phyloP scores from a whole-genome alignment of 2,113 vertebrate genomes.

The Raja brachyura region DNA sequence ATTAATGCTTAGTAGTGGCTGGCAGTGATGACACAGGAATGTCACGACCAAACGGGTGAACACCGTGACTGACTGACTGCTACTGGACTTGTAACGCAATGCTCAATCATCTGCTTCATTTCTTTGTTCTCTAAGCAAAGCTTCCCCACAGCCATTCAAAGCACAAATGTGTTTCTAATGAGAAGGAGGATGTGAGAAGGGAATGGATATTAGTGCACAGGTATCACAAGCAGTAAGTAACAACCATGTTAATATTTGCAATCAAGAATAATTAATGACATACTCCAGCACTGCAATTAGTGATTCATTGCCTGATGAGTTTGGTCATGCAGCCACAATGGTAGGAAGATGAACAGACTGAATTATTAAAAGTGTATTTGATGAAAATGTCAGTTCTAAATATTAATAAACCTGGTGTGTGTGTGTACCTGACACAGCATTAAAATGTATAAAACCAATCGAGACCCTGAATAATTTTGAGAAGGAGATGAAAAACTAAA shows the following conservation, averaged over 20 bases:
- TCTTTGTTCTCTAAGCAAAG: background rate
- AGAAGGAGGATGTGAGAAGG: background rate
- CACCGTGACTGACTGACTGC: background rate
- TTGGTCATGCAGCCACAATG: background rate
- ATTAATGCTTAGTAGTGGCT: background rate
- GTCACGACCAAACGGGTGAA: background rate
- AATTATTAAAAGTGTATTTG: background rate
- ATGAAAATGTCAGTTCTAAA: background rate
- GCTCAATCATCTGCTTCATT: background rate
- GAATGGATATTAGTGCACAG: background rate
- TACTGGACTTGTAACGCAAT: background rate
- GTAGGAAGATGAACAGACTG: background rate
- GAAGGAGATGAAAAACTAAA: background rate
- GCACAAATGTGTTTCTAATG: slow-evolving; percentile 2
- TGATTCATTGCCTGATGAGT: background rate
- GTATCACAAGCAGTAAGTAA: background rate
- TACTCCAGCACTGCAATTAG: background rate
- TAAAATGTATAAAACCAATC: background rate
- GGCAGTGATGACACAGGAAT: background rate
- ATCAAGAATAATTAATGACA: background rate
- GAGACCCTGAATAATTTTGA: background rate
- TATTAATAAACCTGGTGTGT: background rate
- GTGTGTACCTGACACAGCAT: background rate
- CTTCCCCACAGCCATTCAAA: background rate
- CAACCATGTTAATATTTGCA: background rate